These are phyloP conservation scores for Zaprionus ornatus DNA, from an alignment of 1,140 invertebrate species.

Conservation along the genomic window DNA sequence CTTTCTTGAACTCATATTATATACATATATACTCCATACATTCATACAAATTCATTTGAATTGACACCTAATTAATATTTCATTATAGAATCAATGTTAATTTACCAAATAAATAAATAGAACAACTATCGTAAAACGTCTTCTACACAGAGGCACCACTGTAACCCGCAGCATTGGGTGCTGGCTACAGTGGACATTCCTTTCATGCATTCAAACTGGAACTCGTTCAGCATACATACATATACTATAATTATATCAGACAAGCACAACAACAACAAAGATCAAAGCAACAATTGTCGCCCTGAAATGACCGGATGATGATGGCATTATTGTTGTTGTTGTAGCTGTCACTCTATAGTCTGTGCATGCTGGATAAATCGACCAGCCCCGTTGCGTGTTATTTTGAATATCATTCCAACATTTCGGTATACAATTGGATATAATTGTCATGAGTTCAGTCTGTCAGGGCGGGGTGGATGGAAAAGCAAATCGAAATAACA, in stretches of 20 bases:
- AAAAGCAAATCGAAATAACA: not conserved
- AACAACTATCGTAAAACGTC: not conserved
- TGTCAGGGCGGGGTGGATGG: not conserved
- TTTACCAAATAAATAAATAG: not conserved
- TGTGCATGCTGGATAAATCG: conserved; percentile 19
- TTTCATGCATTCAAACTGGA: conserved; percentile 5
- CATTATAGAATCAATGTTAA: not conserved
- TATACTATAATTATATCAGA: conserved; percentile 26
- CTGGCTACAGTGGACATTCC: not conserved
- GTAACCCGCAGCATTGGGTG: not conserved
- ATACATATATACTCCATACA: not conserved
- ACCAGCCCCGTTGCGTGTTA: conserved; percentile 20
- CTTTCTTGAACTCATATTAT: not conserved
- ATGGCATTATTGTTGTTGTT: not conserved
- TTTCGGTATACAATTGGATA: conserved; percentile 61
- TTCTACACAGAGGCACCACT: not conserved
- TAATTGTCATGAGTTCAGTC: conserved; percentile 60
- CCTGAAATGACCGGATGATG: conserved; percentile 46
- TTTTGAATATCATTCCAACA: conserved; percentile 9
- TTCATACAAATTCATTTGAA: not conserved
- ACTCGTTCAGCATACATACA: conserved; percentile 16
- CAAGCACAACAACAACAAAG: conserved; percentile 2
- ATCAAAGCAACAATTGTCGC: conserved; percentile 57
- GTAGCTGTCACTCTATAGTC: not conserved
- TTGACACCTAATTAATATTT: not conserved